A percentile compares a stretch with the other conserved stretches of the same genome.
phyloP scores from a whole-genome alignment of 2,113 vertebrate genomes.

The Myiopsitta monachus region DNA sequence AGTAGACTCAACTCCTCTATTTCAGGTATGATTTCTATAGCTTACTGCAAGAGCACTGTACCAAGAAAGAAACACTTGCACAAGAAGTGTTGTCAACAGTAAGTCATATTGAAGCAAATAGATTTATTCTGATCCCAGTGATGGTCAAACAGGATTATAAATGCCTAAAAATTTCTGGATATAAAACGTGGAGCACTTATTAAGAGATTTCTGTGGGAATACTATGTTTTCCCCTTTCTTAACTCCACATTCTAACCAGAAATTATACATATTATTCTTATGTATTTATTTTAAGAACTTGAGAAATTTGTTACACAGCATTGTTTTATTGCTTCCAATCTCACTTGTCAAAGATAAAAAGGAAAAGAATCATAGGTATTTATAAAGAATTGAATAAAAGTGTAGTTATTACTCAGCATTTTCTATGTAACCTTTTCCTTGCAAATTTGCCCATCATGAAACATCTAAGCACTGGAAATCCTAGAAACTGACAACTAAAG shows the following conservation, averaged over 20 bases:
- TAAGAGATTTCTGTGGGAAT: not conserved
- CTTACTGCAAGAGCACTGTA: not conserved
- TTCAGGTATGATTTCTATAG: conserved; percentile 79
- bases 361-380: not conserved
- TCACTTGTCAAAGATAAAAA: not conserved
- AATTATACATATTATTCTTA: not conserved
- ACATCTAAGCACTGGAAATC: not conserved
- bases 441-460: not conserved
- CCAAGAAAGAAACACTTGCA: not conserved
- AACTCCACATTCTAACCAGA: not conserved
- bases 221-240: not conserved
- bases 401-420: not conserved
- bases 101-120: not conserved
- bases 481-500: not conserved
- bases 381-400: not conserved
- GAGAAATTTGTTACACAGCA: not conserved
- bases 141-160: not conserved
- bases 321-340: not conserved
- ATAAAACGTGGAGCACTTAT: not conserved
- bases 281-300: not conserved
- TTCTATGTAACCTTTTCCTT: not conserved
- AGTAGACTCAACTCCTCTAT: conserved; percentile 88
- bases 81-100: not conserved
- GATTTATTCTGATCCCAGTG: not conserved
- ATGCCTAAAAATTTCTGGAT: not conserved